Evolutionary conservation across 2,113 vertebrate genomes (phyloP).

Genomic region (Pristiophorus japonicus): DNA sequence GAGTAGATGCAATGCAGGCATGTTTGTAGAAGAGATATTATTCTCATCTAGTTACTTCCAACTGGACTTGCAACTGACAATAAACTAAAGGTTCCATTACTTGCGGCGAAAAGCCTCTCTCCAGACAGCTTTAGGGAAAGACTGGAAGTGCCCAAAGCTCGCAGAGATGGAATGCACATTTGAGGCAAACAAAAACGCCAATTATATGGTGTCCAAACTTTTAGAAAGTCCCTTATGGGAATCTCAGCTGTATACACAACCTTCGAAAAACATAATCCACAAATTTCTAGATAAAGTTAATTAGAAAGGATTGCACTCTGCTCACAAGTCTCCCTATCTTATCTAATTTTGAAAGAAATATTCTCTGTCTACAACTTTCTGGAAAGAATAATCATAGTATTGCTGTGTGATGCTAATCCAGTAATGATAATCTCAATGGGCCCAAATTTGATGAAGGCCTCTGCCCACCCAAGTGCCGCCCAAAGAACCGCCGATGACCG

Average conservation of each 20-base stretch:
- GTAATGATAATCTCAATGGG: neutral
- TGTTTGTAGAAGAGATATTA: neutral
- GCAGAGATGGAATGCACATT: neutral
- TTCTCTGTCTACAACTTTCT: neutral
- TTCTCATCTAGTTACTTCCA: neutral
- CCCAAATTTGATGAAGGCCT: too few species aligned
- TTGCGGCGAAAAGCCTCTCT: neutral
- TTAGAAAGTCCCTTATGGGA: neutral
- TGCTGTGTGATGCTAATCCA: neutral
- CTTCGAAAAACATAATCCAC: neutral
- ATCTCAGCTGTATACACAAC: neutral
- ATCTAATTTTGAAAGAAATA: neutral
- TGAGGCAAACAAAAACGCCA: neutral
- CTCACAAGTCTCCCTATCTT: too few species aligned
- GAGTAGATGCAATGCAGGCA: neutral
- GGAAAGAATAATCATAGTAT: neutral
- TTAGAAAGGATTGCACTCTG: neutral
- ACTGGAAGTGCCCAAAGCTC: neutral
- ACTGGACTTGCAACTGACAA: neutral
- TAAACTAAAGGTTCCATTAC: neutral
- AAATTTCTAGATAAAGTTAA: neutral
- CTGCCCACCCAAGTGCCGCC: too few species aligned
- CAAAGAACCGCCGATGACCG: too few species aligned
- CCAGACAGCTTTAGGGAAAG: neutral
- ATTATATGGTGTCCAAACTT: constrained; percentile 4